These are phyloP conservation scores for Onthophagus sagittarius DNA, from an alignment of 2,888 invertebrate species.

Conservation along the genomic window DNA sequence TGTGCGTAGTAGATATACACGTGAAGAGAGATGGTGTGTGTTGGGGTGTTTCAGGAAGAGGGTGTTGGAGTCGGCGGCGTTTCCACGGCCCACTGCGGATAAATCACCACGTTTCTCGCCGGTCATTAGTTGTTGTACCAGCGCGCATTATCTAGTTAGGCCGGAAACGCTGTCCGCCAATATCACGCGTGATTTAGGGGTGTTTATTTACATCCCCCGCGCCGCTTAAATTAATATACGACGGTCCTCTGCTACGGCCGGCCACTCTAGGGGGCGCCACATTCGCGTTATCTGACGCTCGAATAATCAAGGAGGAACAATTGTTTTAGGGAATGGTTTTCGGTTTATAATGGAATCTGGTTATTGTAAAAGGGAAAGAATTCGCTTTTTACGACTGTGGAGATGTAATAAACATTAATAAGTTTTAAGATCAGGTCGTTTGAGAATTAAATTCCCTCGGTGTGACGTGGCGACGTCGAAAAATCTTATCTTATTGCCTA, in stretches of 20 bases:
- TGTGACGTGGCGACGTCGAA: neutral
- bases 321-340: neutral
- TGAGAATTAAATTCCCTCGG: neutral
- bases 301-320: neutral
- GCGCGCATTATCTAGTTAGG: constrained; percentile 46
- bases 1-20: neutral
- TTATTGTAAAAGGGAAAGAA: too few relatives aligned
- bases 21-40: neutral
- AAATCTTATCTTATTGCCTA: neutral
- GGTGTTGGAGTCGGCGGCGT: neutral
- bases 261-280: neutral
- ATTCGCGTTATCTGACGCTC: neutral
- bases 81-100: constrained; percentile 33
- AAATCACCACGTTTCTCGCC: constrained; percentile 49
- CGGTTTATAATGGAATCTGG: neutral
- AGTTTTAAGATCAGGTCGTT: neutral
- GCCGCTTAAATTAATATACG: constrained; percentile 24
- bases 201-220: constrained; percentile 33
- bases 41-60: neutral
- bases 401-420: neutral
- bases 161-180: constrained; percentile 39
- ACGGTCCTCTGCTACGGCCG: neutral
- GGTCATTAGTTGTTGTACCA: constrained; percentile 48
- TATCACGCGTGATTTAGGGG: constrained; percentile 37
- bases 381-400: too few relatives aligned